Evolutionary conservation across 2,888 invertebrate species (phyloP).

Genomic region (Archips crataeganus): DNA sequence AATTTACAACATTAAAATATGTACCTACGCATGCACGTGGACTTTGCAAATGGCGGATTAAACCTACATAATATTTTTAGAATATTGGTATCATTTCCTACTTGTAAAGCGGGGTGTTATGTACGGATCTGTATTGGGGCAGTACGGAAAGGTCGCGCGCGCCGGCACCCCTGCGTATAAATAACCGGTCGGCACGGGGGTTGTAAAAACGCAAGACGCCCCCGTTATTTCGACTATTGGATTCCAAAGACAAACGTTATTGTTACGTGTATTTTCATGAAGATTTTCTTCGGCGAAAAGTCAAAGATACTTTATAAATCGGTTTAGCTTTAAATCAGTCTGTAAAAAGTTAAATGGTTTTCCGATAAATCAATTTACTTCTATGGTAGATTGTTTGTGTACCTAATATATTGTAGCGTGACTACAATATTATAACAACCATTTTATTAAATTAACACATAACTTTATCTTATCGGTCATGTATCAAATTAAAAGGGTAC

Average conservation of each 20-base stretch:
- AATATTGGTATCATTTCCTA: slow-evolving; percentile 5
- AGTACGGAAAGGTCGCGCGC: slow-evolving; percentile 77
- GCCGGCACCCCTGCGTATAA: slow-evolving; percentile 58
- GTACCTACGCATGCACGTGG: not conserved
- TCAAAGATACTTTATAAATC: no score
- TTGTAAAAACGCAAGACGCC: slow-evolving; percentile 70
- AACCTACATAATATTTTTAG: not conserved
- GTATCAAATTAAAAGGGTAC: slow-evolving; percentile 13
- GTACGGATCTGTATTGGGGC: slow-evolving; percentile 47
- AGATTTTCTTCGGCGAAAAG: not conserved
- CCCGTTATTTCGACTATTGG: slow-evolving; percentile 65
- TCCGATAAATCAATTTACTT: not conserved
- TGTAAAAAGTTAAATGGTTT: not conserved
- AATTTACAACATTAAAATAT: not conserved
- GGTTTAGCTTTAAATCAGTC: not conserved
- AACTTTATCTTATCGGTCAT: not conserved
- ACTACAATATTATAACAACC: slow-evolving; percentile 6
- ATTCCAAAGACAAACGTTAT: not conserved
- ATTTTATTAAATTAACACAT: slow-evolving; percentile 1
- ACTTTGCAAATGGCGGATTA: not conserved
- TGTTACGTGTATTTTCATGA: not conserved
- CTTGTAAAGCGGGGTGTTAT: slow-evolving; percentile 4
- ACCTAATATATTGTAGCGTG: slow-evolving; percentile 1
- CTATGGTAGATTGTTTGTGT: not conserved
- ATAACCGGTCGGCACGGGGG: slow-evolving; percentile 63